Conservation (phyloP, 2,113 vertebrate species). For the Neodon shergylaensis region DNA sequence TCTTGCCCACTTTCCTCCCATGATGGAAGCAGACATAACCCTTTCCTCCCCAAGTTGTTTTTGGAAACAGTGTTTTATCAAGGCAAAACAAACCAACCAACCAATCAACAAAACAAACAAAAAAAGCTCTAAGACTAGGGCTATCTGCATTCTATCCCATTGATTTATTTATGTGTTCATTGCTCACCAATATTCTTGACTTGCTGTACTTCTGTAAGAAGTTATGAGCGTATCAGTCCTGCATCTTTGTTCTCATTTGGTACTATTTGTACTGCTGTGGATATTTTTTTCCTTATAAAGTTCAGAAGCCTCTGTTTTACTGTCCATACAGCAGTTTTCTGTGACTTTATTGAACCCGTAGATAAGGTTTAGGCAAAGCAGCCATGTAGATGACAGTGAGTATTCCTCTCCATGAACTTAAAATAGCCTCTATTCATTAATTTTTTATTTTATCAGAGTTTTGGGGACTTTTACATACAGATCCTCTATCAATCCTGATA, state of each 20-base stretch:
- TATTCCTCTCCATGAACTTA: neutral
- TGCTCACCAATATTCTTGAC: neutral
- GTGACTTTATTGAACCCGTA: neutral
- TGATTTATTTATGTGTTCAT: neutral
- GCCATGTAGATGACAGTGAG: neutral
- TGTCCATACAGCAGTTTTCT: neutral
- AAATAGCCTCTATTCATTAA: neutral
- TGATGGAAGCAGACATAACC: neutral
- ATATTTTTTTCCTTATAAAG: neutral
- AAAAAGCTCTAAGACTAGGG: neutral
- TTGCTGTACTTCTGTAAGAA: neutral
- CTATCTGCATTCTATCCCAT: neutral
- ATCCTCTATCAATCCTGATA: neutral
- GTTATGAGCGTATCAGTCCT: too few relatives aligned
- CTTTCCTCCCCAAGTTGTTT: neutral
- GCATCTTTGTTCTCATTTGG: neutral
- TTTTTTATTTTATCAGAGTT: neutral
- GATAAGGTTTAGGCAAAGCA: neutral
- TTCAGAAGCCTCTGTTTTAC: neutral
- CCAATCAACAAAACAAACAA: neutral
- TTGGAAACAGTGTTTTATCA: neutral
- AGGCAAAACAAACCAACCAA: neutral
- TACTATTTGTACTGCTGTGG: neutral
- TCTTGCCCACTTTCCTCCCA: too few relatives aligned
- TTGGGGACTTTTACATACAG: neutral